Base-by-base conservation (phyloP, 1,140 invertebrate genomes). In the Papilio helenus region DNA sequence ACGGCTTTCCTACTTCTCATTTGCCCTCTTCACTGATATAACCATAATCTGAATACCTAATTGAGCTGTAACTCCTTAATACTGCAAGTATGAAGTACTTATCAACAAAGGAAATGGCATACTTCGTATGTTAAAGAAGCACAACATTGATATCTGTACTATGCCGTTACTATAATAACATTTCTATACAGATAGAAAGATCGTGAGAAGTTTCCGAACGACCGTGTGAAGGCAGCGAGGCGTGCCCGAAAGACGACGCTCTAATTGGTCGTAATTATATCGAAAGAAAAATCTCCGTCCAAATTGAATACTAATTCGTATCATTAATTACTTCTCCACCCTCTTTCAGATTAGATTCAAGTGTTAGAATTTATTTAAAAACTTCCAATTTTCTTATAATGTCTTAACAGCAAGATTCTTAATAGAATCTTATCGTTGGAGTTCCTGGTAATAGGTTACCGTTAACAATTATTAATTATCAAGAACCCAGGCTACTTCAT, bases 201-300 rank as follows among this genome's bases (percentile, higher is more conserved):
- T 79, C 90, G 88, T 92, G 89, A 88, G 89, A 91, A 84, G 80
- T 77, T 79, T 78, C 82, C 88, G 87, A 85, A 88, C 86, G 82
- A 82, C 82, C 73, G 80, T 82, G 84, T 86, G 84, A 80, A 78
- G 72, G 44, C 82, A 86, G 79, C 85, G 81, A 81, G 88, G 83
- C 89, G 84, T 86, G 84, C 79, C 81, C 55, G 72, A 82, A n/a
- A 78, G 84, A 84, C 81, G 74, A 81, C 68, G 79, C 71, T 82
- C 85, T 89, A 89, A 92, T 92, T 90, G 85, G 79, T 88, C 84
- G 85, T 89, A 88, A 90, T 88, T 88, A 89, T 85, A 84, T 85
- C 79, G 46, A 72, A 73, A 81, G 81, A 81, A 84, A 85, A 82
- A 81, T 80, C 80, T 81, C 81, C 55, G 68, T 73, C 77, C 46